Conservation (phyloP, 2,113 vertebrate species). For the Siphamia tubifer region DNA sequence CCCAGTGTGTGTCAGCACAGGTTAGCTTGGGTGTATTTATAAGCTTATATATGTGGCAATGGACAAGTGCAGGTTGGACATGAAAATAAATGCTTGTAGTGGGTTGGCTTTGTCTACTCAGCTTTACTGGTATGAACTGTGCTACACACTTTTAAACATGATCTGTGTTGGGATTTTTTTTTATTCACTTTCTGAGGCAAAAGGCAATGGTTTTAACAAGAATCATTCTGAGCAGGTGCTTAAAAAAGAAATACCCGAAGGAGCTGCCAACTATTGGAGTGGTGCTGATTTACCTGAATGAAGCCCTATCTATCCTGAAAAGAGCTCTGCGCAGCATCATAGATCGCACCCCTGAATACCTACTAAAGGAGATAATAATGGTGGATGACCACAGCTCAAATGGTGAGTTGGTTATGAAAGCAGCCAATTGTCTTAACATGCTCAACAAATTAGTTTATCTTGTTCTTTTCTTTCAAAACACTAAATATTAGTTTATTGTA, state of each 20-base stretch:
- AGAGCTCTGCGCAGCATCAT: conserved; percentile 79
- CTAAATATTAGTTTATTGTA: no score
- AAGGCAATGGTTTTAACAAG: background rate
- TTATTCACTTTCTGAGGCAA: background rate
- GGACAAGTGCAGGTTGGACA: no score
- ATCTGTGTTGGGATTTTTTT: no score
- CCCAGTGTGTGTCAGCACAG: no score
- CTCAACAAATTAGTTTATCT: no score
- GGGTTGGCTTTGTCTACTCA: no score
- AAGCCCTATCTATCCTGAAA: conserved; percentile 80
- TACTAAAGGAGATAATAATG: conserved; percentile 84
- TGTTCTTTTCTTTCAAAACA: no score
- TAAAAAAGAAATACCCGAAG: conserved; percentile 68
- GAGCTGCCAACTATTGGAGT: conserved; percentile 78
- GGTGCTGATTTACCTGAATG: conserved; percentile 82
- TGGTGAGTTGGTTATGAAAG: conserved; percentile 26
- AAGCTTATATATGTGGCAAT: no score
- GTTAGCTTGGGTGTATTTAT: no score
- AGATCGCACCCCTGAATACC: conserved; percentile 65
- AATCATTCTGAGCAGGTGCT: conserved; percentile 59
- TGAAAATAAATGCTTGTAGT: no score
- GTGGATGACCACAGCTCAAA: conserved; percentile 83
- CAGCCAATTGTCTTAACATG: background rate
- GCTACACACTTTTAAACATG: no score
- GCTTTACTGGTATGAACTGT: no score